phyloP scores from a whole-genome alignment of 2,797 vertebrate species.

The Thamnophis elegans region DNA sequence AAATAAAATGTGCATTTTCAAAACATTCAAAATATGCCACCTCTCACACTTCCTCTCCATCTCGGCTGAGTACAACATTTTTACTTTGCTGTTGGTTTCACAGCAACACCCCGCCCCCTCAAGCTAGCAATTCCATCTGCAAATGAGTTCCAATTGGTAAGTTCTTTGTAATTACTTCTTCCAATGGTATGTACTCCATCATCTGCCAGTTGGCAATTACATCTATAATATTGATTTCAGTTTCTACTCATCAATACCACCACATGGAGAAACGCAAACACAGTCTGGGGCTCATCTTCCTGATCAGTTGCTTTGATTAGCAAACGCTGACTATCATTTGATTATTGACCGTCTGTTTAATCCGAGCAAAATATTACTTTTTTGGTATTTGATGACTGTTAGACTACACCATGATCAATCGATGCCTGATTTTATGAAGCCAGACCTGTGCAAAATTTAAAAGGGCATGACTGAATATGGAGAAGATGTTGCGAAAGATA shows the following conservation, averaged over 20 bases:
- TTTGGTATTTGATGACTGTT: background rate
- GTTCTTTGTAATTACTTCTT: constrained; percentile 31
- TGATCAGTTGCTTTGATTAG: background rate
- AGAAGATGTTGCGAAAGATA: background rate
- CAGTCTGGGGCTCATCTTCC: constrained; percentile 11
- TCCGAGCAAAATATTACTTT: constrained; percentile 10
- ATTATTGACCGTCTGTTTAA: background rate
- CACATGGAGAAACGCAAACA: constrained; percentile 19
- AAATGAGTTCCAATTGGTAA: constrained; percentile 32
- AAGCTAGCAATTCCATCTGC: background rate
- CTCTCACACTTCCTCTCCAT: background rate
- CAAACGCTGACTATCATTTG: background rate
- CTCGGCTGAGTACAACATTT: background rate
- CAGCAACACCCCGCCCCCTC: background rate
- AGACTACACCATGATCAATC: constrained; percentile 15
- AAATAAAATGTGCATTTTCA: background rate
- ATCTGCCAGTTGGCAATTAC: constrained; percentile 28
- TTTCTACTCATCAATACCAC: constrained; percentile 23
- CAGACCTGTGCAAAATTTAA: background rate
- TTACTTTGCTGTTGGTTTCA: background rate
- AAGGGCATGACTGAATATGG: background rate
- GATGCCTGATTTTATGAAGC: constrained; percentile 2
- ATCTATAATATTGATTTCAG: constrained; percentile 34
- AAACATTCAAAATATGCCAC: background rate
- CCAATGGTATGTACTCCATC: constrained; percentile 14